Evolutionary conservation across 1,140 invertebrate species (phyloP), one percentile per base, ranked within the genome.

Genomic region (Samia ricini): DNA sequence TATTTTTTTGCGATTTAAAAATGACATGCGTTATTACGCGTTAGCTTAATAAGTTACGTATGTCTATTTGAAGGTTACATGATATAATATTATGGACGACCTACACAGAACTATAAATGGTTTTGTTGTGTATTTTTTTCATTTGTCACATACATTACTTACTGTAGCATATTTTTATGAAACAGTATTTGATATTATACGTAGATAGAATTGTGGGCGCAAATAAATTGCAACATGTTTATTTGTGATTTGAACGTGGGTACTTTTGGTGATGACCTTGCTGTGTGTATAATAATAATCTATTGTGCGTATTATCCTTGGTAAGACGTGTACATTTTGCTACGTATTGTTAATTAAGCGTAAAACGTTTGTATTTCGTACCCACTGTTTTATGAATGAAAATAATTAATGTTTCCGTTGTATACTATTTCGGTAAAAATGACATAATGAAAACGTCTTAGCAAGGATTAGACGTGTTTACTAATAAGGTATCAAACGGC

Each of bases 231-330:
- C 66, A 57, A 15, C 26, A 62, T 59, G 60, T 51, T 61, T 33
- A 42, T 20, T 51, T 59, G 54, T 48, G 60, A 71, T 68, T n/a
- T 58, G 57, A 66, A 72, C 64, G 66, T 69, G 64, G 66, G 66
- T 66, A 68, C 63, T 64, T 68, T 66, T 66, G 61, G 61, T 52
- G 63, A 51, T 56, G 64, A 66, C 63, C 70, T 69, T 72, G 69
- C 57, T 19, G 33, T 42, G 15, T 42, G 12, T 15, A 59, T 57
- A 62, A 69, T 57, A 62, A 69, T 61, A 63, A 68, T 68, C 60
- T 57, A 72, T 72, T 72, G 70, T 68, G n/a, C n/a, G 60, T 64
- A 59, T 26, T 56, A 64, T 71, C 69, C 69, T 68, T 66, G 66
- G 56, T 21, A 23, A 56, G 48, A 54, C 24, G 56, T 68, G 60